These are phyloP conservation scores for Pseudopleuronectes americanus DNA, from an alignment of 2,797 vertebrate genomes.

Conservation along the genomic window DNA sequence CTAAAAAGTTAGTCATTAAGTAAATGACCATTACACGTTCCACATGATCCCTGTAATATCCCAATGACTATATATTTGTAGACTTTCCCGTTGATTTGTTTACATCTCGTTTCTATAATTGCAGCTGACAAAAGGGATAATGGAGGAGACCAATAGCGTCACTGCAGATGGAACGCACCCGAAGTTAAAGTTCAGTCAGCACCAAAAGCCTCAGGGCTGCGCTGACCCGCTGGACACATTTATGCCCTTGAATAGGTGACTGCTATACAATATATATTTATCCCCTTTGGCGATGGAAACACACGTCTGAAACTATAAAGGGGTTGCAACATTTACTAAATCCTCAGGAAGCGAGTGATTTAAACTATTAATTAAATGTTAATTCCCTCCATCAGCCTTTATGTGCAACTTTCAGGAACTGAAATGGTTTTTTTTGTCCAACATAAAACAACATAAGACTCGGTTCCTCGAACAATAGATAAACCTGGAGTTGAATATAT, in stretches of 20 bases:
- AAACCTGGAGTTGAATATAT: slow-evolving; percentile 1
- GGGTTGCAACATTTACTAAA: slow-evolving; percentile 7
- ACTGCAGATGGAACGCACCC: slow-evolving; percentile 35
- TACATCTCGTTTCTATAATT: too few species aligned
- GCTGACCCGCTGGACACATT: slow-evolving; percentile 49
- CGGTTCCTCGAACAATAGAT: slow-evolving; percentile 7
- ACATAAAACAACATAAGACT: background rate
- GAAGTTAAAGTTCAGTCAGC: slow-evolving; percentile 46
- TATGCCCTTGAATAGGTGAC: slow-evolving; percentile 18
- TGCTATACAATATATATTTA: slow-evolving; percentile 4
- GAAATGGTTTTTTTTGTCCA: background rate
- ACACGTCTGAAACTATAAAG: background rate
- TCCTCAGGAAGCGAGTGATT: background rate
- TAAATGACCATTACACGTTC: too few species aligned
- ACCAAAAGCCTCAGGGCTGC: slow-evolving; percentile 39
- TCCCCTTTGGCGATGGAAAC: slow-evolving; percentile 7
- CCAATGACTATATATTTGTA: too few species aligned
- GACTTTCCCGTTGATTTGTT: too few species aligned
- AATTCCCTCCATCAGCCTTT: slow-evolving; percentile 11
- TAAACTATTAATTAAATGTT: too few species aligned
- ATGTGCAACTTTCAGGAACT: background rate
- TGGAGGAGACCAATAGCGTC: background rate
- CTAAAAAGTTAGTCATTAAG: too few species aligned
- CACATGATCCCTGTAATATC: too few species aligned
- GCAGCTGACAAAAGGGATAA: too few species aligned